Percentiles rank a stretch among this genome's conserved stretches.
Evolutionary conservation across 92 coral and sea anemone species (phyloP).

Genomic region (Anthopleura xanthogrammica): DNA sequence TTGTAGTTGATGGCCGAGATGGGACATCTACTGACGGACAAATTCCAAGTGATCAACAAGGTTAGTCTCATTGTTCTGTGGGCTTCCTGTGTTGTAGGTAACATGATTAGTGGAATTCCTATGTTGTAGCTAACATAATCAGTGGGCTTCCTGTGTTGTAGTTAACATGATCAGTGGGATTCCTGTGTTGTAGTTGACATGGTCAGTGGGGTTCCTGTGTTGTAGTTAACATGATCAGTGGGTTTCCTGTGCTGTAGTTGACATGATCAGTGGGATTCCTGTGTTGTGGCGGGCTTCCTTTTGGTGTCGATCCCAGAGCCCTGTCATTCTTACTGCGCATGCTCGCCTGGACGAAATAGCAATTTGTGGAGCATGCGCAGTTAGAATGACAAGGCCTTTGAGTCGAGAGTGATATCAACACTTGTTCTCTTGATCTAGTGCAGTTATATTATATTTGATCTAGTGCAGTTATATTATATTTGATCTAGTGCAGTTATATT

Average conservation of each 20-base stretch:
- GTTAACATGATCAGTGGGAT: neutral
- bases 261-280: neutral
- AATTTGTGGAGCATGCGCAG: neutral
- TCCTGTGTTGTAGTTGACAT: too few relatives aligned
- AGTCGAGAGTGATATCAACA: too few relatives aligned
- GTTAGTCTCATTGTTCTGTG: slow-evolving; percentile 27
- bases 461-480: too few relatives aligned
- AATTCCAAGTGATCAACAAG: slow-evolving; percentile 67
- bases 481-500: too few relatives aligned
- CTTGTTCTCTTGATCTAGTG: too few relatives aligned
- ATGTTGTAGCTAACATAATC: neutral
- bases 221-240: neutral
- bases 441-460: too few relatives aligned
- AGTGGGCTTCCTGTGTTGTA: too few relatives aligned
- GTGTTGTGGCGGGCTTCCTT: too few relatives aligned
- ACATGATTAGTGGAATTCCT: neutral
- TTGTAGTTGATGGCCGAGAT: slow-evolving; percentile 56
- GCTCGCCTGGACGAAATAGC: neutral
- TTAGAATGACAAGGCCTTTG: neutral
- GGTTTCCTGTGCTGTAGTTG: neutral
- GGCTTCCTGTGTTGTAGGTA: too few relatives aligned
- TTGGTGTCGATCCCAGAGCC: neutral
- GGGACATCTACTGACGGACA: slow-evolving; percentile 73
- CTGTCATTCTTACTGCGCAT: neutral
- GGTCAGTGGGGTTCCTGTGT: too few relatives aligned